phyloP scores from a whole-genome alignment of 2,888 invertebrate species.

The Girardia tigrina region DNA sequence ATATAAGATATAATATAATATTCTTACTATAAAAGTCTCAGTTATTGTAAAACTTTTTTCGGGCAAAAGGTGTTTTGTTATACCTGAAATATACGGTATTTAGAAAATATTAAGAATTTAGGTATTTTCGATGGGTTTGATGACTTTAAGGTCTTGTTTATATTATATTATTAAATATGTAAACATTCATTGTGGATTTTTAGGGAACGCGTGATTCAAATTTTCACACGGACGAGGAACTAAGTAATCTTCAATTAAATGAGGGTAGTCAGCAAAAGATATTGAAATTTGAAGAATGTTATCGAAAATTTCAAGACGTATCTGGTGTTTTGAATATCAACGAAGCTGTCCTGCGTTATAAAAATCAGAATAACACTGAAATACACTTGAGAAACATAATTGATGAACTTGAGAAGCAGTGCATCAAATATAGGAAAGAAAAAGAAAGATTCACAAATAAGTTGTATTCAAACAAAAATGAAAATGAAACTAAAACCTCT shows the following conservation, averaged over 20 bases:
- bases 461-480: not conserved
- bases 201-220: not conserved
- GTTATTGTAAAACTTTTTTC: no score
- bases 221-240: not conserved
- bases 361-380: not conserved
- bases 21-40: no score
- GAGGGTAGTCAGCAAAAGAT: not conserved
- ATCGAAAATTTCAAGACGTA: not conserved
- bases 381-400: not conserved
- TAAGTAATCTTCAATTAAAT: not conserved
- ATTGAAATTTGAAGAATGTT: not conserved
- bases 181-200: no score
- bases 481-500: not conserved
- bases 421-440: not conserved
- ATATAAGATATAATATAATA: no score
- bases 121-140: no score
- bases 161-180: no score
- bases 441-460: not conserved
- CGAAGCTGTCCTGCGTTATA: not conserved
- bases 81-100: no score
- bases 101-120: no score
- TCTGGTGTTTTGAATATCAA: not conserved
- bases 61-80: no score
- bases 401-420: not conserved
- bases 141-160: no score